Conservation (phyloP, 2,888 invertebrate species). For the Acrobasis repandana region DNA sequence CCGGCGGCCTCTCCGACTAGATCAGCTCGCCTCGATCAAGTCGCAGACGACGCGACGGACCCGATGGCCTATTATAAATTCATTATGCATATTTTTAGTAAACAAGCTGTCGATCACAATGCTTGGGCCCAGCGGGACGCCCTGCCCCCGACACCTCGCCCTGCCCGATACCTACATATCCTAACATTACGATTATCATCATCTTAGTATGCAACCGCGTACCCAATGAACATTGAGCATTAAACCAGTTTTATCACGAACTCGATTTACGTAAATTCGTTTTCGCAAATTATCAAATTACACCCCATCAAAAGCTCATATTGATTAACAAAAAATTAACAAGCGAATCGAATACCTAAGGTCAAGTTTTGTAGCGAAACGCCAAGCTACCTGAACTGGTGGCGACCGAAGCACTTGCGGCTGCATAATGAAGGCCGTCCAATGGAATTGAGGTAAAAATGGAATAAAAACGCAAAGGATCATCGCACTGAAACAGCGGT, state of each 20-base stretch:
- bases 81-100: conserved; percentile 84
- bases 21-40: conserved; percentile 41
- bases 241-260: conserved; percentile 60
- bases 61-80: conserved; percentile 77
- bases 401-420: conserved; percentile 67
- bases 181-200: conserved; percentile 61
- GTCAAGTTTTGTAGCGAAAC: conserved; percentile 71
- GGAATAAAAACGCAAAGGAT: conserved; percentile 70
- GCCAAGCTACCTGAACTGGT: conserved; percentile 76
- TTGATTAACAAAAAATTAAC: conserved; percentile 72
- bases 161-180: conserved; percentile 53
- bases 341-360: conserved; percentile 78
- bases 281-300: conserved; percentile 75
- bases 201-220: conserved; percentile 43
- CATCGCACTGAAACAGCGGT: conserved; percentile 73
- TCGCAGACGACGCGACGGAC: conserved; percentile 54
- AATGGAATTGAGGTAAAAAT: conserved; percentile 71
- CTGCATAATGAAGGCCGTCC: conserved; percentile 76
- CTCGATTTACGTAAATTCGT: conserved; percentile 60
- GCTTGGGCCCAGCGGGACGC: conserved; percentile 70
- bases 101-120: conserved; percentile 83
- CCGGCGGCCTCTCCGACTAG: conserved; percentile 6
- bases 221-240: conserved; percentile 45
- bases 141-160: conserved; percentile 70
- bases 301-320: conserved; percentile 73